phyloP scores from a whole-genome alignment of 1,140 invertebrate species.

The Pogonomyrmex barbatus region DNA sequence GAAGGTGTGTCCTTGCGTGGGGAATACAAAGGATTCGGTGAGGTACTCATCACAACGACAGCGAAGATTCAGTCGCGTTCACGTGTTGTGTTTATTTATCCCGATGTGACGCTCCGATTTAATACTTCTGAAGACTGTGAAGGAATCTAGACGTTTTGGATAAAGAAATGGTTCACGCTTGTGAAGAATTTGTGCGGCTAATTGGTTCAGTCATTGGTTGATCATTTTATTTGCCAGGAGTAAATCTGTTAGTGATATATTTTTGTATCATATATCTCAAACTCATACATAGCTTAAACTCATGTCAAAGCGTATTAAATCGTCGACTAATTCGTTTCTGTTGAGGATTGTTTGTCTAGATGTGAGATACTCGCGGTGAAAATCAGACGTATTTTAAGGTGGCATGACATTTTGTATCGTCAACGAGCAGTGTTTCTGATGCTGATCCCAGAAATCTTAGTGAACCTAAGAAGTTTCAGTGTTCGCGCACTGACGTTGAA shows the following conservation, averaged over 20 bases:
- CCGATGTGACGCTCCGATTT: neutral
- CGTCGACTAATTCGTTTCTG: neutral
- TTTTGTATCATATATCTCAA: neutral
- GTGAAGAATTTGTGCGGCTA: slow-evolving; percentile 17
- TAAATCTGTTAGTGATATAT: slow-evolving; percentile 15
- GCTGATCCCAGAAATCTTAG: slow-evolving; percentile 4
- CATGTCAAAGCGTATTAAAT: neutral
- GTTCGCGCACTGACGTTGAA: slow-evolving; percentile 1
- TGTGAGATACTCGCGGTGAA: neutral
- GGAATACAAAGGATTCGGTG: slow-evolving; percentile 32
- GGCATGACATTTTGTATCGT: neutral
- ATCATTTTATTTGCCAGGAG: neutral
- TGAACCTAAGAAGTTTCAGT: neutral
- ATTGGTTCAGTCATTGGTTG: neutral
- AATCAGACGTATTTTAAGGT: neutral
- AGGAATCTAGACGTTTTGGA: neutral
- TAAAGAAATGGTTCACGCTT: neutral
- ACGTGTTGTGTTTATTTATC: slow-evolving; percentile 6
- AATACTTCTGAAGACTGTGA: neutral
- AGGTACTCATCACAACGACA: neutral
- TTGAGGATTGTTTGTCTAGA: neutral
- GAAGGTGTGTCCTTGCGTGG: slow-evolving; percentile 8
- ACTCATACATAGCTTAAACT: neutral
- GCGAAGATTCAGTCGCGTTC: neutral
- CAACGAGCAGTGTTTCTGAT: slow-evolving; percentile 7